These are phyloP conservation scores for Serinus canaria DNA, from an alignment of 2,113 vertebrate genomes.

Conservation along the genomic window DNA sequence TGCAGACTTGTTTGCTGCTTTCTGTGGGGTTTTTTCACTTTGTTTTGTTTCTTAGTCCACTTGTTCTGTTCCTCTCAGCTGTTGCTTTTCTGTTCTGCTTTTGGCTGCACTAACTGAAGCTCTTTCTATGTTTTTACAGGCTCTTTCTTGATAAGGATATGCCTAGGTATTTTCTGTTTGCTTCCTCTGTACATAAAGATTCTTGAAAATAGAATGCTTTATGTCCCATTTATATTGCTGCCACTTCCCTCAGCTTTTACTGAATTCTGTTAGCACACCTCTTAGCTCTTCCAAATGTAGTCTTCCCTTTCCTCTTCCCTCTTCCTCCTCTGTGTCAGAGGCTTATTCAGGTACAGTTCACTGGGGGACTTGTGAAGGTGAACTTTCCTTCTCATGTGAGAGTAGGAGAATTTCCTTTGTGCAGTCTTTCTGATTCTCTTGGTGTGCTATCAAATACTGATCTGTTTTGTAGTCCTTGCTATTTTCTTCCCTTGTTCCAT, in stretches of 20 bases:
- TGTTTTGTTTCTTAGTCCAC: slow-evolving; percentile 36
- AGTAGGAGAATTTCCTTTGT: neutral
- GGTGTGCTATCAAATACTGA: neutral
- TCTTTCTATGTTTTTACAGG: slow-evolving; percentile 87
- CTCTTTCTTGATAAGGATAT: slow-evolving; percentile 99
- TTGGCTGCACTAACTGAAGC: slow-evolving; percentile 79
- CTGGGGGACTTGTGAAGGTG: neutral
- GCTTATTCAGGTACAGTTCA: neutral
- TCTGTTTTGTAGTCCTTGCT: neutral
- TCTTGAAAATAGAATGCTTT: slow-evolving; percentile 60
- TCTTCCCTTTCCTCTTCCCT: neutral
- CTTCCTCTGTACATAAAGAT: slow-evolving; percentile 75
- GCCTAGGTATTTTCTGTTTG: slow-evolving; percentile 92
- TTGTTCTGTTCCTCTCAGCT: slow-evolving; percentile 32
- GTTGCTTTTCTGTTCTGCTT: slow-evolving; percentile 60
- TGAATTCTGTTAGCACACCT: neutral
- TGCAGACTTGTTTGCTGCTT: neutral
- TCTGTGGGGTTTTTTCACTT: neutral
- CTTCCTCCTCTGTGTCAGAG: neutral
- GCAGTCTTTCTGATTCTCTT: neutral
- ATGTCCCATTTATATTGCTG: slow-evolving; percentile 56
- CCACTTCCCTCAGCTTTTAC: neutral
- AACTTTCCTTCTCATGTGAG: neutral
- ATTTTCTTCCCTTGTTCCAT: neutral
- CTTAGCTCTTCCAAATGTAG: neutral